Evolutionary conservation across 2,888 invertebrate species (phyloP), one percentile per base, ranked within the genome.

Genomic region (Mesorhabditis belari): DNA sequence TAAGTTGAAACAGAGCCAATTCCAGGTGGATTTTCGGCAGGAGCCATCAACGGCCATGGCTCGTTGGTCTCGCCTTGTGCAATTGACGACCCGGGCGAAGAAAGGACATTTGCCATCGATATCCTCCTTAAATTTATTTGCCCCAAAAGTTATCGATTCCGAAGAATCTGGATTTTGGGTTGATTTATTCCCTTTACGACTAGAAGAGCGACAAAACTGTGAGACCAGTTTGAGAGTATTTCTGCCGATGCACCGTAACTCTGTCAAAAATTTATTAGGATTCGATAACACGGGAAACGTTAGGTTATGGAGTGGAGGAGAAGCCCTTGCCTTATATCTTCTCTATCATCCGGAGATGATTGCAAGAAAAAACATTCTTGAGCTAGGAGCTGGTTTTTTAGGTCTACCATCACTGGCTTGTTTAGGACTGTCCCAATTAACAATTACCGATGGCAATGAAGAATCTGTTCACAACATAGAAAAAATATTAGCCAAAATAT

Each of bases 251-350:
- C 57, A 54, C 28, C 17, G 26, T 23, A 23, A 55, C 19, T 27
- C 52, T 19, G 35, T 60, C 55, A 55, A 51, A 29, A 57, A 60
- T 24, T 21, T 50, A 23, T 23, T 50, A 23, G 72, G 70, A 0
- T 69, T 71, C 26, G 73, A 73, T 44, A 70, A 73, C 57, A 73
- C 73, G 21, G 73, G 73, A 27, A 73, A 71, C 57, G 63, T 67
- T 23, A 55, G 66, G 27, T 58, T 71, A 17, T 73, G 73, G 73
- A 66, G 69, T 6, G 73, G 70, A 25, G 68, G 71, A 55, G 73
- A 73, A 54, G 64, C 66, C 19, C 49, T 71, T 21, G 64, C 68
- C 19, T 65, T 29, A 27, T 63, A 54, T 51, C 28, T 67, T 4
- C 29, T 60, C 12, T 49, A 17, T 3, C 53, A 61, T 27, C 57